Conservation (phyloP, 2,113 vertebrate genomes). For the Pogona vitticeps region DNA sequence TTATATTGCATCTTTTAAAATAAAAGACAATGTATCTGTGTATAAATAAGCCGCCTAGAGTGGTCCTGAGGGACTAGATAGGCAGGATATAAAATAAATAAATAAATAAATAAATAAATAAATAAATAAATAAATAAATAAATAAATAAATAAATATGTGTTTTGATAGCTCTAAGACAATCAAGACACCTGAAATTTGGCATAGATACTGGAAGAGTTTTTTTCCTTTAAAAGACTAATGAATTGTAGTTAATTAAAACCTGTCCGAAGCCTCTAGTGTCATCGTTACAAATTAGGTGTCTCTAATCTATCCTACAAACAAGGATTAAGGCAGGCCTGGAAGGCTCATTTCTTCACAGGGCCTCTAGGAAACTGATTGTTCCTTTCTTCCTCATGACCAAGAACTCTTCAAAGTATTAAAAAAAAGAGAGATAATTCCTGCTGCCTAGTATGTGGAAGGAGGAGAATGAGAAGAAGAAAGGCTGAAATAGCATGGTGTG, state of each 20-base stretch:
- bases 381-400: neutral
- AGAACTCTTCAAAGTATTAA: neutral
- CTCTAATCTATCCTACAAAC: neutral
- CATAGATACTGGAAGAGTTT: neutral
- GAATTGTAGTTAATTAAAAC: neutral
- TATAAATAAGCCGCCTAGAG: too few relatives aligned
- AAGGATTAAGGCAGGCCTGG: neutral
- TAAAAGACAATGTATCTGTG: too few relatives aligned
- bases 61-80: too few relatives aligned
- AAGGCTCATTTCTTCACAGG: neutral
- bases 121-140: too few relatives aligned
- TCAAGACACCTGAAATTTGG: neutral
- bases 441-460: neutral
- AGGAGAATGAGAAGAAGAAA: neutral
- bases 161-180: neutral
- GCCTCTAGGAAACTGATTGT: neutral
- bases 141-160: too few relatives aligned
- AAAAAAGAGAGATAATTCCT: neutral
- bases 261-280: neutral
- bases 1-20: conserved; percentile 25
- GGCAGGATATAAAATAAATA: too few relatives aligned
- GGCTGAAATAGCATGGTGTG: neutral
- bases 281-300: neutral
- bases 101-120: too few relatives aligned
- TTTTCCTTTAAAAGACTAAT: neutral